These are phyloP conservation scores for Manis pentadactyla DNA, from an alignment of 2,797 vertebrate species.

Conservation along the genomic window DNA sequence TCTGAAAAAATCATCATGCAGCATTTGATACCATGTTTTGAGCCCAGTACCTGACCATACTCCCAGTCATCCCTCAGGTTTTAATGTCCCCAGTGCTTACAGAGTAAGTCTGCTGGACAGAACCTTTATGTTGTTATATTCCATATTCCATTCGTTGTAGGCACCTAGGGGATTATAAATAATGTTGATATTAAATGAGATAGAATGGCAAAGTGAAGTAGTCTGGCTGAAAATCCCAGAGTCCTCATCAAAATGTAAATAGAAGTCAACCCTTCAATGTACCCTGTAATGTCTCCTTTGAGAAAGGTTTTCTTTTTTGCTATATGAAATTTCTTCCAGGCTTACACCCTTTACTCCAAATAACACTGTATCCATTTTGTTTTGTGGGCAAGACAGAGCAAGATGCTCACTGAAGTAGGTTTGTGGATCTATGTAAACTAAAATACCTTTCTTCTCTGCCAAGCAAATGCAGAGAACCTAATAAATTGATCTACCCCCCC, in stretches of 20 bases:
- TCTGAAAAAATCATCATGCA: background rate
- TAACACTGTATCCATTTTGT: background rate
- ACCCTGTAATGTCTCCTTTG: background rate
- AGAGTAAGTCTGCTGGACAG: background rate
- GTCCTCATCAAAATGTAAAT: constrained; percentile 37
- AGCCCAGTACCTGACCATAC: background rate
- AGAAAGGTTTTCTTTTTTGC: constrained; percentile 31
- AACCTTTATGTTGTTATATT: background rate
- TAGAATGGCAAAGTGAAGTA: background rate
- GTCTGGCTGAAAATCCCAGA: constrained; percentile 15
- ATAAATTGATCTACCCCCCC: background rate
- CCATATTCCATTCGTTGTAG: background rate
- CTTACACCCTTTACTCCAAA: constrained; percentile 18
- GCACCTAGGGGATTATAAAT: background rate
- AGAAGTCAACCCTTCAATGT: background rate
- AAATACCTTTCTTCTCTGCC: background rate
- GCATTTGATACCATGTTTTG: background rate
- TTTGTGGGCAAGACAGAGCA: background rate
- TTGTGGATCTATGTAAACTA: background rate
- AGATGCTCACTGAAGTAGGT: background rate
- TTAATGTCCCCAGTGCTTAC: background rate
- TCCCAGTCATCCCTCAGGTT: background rate
- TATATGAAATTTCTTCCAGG: background rate
- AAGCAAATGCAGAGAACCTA: background rate
- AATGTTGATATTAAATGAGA: constrained; percentile 20